phyloP scores from a whole-genome alignment of 2,888 invertebrate genomes.

The Nomada ruficornis region DNA sequence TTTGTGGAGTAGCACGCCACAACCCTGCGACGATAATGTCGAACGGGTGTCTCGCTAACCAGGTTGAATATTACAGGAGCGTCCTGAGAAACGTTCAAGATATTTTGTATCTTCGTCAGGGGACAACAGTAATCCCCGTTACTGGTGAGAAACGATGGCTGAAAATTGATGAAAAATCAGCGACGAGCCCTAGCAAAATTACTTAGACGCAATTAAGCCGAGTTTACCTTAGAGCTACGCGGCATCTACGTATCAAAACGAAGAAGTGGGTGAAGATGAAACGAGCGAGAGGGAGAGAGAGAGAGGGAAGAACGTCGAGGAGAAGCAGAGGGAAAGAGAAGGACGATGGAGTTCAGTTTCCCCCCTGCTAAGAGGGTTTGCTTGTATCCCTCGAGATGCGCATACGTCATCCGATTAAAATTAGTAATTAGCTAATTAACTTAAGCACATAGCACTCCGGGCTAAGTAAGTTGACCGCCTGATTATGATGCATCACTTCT shows the following conservation, averaged over 20 bases:
- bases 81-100: background rate
- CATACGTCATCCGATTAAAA: slow-evolving; percentile 85
- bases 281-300: slow-evolving; percentile 21
- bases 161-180: slow-evolving; percentile 69
- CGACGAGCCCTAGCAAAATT: slow-evolving; percentile 82
- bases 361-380: slow-evolving; percentile 83
- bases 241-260: slow-evolving; percentile 62
- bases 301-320: slow-evolving; percentile 24
- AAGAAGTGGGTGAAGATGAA: slow-evolving; percentile 25
- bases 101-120: background rate
- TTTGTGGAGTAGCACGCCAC: slow-evolving; percentile 27
- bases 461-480: slow-evolving; percentile 83
- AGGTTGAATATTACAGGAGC: slow-evolving; percentile 36
- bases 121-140: background rate
- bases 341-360: slow-evolving; percentile 63
- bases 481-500: slow-evolving; percentile 83
- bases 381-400: slow-evolving; percentile 84
- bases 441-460: slow-evolving; percentile 79
- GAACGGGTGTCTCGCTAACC: background rate
- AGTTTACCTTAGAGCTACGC: slow-evolving; percentile 72
- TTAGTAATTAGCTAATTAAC: slow-evolving; percentile 85
- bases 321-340: slow-evolving; percentile 36
- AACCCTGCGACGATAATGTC: slow-evolving; percentile 16
- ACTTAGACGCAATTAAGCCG: slow-evolving; percentile 82
- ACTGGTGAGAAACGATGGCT: slow-evolving; percentile 16